Evolutionary conservation across 2,797 vertebrate species (phyloP).

Genomic region (Melanotaenia pygmaea): DNA sequence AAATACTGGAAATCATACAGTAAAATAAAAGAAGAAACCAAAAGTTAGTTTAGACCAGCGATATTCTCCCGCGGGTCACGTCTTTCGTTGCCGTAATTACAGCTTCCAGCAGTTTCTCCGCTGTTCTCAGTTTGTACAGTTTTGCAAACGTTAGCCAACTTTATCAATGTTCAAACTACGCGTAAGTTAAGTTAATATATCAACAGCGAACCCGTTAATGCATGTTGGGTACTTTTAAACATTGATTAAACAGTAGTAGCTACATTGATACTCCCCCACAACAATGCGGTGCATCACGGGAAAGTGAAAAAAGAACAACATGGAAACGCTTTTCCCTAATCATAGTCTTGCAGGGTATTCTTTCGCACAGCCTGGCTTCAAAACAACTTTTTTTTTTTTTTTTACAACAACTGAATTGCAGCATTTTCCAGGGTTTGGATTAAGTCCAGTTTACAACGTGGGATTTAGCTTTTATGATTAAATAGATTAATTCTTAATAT

Average conservation of each 20-base stretch:
- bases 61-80: slow-evolving; percentile 49
- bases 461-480: too few species aligned
- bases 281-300: slow-evolving; percentile 67
- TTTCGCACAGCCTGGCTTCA: neutral
- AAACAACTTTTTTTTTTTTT: neutral
- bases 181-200: rapidly evolving
- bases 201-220: neutral
- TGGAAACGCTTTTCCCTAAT: rapidly evolving
- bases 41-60: neutral
- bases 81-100: slow-evolving; percentile 59
- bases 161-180: neutral
- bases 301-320: rapidly evolving
- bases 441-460: too few species aligned
- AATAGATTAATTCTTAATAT: neutral
- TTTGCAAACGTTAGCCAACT: neutral
- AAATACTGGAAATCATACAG: neutral
- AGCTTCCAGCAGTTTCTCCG: neutral
- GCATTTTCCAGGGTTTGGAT: neutral
- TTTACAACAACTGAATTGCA: neutral
- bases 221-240: neutral
- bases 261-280: neutral
- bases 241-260: neutral
- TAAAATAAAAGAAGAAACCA: neutral
- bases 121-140: neutral
- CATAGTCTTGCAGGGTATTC: slow-evolving; percentile 12